Percentiles rank a stretch among this genome's conserved stretches.
Evolutionary conservation across 2,797 vertebrate species (phyloP).

Genomic region (Syngnathus rostellatus): DNA sequence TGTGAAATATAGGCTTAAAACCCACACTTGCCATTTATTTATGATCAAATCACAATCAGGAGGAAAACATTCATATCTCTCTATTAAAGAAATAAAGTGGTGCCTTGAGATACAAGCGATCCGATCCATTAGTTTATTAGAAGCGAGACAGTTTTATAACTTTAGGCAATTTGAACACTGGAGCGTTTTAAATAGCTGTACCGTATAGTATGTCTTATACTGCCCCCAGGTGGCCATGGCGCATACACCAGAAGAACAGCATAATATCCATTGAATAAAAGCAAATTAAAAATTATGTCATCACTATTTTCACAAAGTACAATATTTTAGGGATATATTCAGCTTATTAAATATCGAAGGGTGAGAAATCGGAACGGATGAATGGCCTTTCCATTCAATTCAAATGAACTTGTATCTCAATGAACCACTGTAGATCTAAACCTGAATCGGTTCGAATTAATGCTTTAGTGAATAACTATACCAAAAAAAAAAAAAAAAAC

Average conservation of each 20-base stretch:
- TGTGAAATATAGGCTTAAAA: background rate
- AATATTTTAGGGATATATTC: background rate
- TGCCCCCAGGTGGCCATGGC: too few relatives aligned
- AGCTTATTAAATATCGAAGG: background rate
- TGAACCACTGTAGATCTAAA: background rate
- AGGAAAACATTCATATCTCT: constrained; percentile 46
- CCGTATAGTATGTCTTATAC: background rate
- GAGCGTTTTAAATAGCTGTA: background rate
- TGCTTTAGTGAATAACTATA: background rate
- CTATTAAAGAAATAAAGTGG: background rate
- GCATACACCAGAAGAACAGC: too few relatives aligned
- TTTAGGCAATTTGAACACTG: too few relatives aligned
- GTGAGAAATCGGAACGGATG: too few relatives aligned
- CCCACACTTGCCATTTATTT: constrained; percentile 8
- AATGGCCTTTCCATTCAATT: too few relatives aligned
- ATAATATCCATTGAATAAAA: background rate
- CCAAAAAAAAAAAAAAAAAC: background rate
- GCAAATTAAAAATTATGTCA: background rate
- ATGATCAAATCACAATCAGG: constrained; percentile 46
- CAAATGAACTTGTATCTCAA: background rate
- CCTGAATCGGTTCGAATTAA: background rate
- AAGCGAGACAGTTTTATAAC: background rate
- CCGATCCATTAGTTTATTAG: background rate
- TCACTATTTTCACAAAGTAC: background rate
- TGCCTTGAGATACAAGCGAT: background rate